Conservation (phyloP, 1,140 invertebrate species). For the Helicorthomorpha holstii region DNA sequence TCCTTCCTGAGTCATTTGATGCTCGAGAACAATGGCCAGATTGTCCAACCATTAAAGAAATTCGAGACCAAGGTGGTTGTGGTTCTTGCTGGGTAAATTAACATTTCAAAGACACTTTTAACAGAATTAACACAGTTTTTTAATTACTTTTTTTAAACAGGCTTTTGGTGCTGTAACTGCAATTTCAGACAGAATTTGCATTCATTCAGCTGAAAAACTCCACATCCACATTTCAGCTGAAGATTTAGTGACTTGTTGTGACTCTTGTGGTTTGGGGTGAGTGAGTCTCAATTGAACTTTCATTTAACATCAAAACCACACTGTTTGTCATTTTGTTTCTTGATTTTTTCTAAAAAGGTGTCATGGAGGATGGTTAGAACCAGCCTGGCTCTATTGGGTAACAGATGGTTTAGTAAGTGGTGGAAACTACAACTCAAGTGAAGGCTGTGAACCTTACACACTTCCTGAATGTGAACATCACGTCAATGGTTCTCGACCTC, state of each 20-base stretch:
- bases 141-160: too few species aligned
- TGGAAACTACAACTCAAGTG: slow-evolving; percentile 51
- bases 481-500: slow-evolving; percentile 49
- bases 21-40: slow-evolving; percentile 47
- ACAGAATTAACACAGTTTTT: too few species aligned
- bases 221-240: slow-evolving; percentile 67
- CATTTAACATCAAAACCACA: background rate
- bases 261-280: slow-evolving; percentile 59
- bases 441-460: slow-evolving; percentile 70
- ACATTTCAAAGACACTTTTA: background rate
- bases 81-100: slow-evolving; percentile 44
- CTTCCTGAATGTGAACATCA: slow-evolving; percentile 81
- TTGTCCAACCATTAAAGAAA: too few species aligned
- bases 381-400: slow-evolving; percentile 73
- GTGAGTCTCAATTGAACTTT: background rate
- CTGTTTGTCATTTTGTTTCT: background rate
- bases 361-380: slow-evolving; percentile 55
- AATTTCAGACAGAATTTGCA: slow-evolving; percentile 80
- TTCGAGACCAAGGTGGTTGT: too few species aligned
- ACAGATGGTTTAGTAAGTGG: slow-evolving; percentile 62
- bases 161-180: slow-evolving; percentile 85
- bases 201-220: slow-evolving; percentile 51
- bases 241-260: slow-evolving; percentile 71
- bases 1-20: slow-evolving; percentile 65
- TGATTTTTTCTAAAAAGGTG: slow-evolving; percentile 32